Conservation (phyloP, 35 echinoderm and acorn worm species). For the Apostichopus parvimensis region DNA sequence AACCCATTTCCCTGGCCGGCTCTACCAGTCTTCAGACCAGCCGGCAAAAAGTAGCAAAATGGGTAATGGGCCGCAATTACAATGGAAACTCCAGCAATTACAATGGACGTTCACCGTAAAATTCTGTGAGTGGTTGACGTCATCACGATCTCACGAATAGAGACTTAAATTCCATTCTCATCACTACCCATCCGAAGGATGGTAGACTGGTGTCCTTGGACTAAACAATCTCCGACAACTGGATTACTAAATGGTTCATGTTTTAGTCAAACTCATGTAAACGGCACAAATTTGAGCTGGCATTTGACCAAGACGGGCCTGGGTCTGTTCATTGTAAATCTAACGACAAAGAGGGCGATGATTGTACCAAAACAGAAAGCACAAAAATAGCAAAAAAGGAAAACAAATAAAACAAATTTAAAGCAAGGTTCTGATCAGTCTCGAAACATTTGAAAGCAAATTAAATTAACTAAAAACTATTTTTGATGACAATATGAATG, state of each 20-base stretch:
- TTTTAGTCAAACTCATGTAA: slow-evolving; percentile 17
- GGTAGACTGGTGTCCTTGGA: neutral
- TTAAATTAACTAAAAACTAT: too few species aligned
- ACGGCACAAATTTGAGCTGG: slow-evolving; percentile 9
- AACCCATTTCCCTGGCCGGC: slow-evolving; percentile 12
- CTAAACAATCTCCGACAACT: neutral
- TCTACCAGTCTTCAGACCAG: neutral
- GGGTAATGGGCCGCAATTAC: neutral
- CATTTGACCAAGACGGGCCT: neutral
- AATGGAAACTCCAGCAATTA: neutral
- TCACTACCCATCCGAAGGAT: neutral
- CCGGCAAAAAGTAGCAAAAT: slow-evolving; percentile 15
- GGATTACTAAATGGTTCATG: neutral
- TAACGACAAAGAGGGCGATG: neutral
- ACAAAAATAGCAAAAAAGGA: neutral
- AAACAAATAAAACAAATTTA: neutral
- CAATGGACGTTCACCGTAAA: slow-evolving; percentile 14
- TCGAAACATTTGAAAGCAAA: neutral
- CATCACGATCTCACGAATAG: neutral
- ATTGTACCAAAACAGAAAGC: neutral
- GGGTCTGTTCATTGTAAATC: too few species aligned
- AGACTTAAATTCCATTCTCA: neutral
- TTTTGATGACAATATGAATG: too few species aligned
- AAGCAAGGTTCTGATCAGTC: neutral
- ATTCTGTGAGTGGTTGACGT: neutral